A percentile compares a stretch with the other conserved stretches of the same genome.
Conservation (phyloP, 2,113 vertebrate species). For the Pitta sordida region DNA sequence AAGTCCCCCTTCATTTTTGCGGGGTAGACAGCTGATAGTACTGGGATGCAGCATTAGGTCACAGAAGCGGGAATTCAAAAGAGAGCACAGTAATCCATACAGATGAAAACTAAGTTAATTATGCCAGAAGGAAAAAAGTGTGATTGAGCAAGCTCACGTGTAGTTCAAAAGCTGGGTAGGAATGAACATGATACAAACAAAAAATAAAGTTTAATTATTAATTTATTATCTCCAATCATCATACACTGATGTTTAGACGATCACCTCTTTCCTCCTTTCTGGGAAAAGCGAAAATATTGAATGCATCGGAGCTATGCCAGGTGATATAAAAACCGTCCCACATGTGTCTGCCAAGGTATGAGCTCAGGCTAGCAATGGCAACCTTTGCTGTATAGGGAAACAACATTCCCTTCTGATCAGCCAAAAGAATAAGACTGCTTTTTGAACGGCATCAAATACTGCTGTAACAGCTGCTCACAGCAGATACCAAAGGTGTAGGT, state of each 20-base stretch:
- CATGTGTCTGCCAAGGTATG: background rate
- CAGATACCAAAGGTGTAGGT: background rate
- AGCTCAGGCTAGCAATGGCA: background rate
- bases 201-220: background rate
- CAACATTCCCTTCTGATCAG: background rate
- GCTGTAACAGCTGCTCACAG: background rate
- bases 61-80: background rate
- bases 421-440: background rate
- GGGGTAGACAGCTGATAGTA: background rate
- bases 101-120: background rate
- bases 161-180: background rate
- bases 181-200: background rate
- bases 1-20: background rate
- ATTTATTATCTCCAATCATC: background rate
- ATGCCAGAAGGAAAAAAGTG: background rate
- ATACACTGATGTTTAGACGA: background rate
- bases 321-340: background rate
- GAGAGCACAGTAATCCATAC: background rate
- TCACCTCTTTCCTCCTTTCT: background rate
- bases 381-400: background rate
- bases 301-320: background rate
- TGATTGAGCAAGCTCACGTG: background rate
- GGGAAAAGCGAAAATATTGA: background rate
- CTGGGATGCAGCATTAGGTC: background rate
- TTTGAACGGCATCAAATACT: background rate